Conservation (phyloP, 2,113 vertebrate genomes). For the Paramisgurnus dabryanus region DNA sequence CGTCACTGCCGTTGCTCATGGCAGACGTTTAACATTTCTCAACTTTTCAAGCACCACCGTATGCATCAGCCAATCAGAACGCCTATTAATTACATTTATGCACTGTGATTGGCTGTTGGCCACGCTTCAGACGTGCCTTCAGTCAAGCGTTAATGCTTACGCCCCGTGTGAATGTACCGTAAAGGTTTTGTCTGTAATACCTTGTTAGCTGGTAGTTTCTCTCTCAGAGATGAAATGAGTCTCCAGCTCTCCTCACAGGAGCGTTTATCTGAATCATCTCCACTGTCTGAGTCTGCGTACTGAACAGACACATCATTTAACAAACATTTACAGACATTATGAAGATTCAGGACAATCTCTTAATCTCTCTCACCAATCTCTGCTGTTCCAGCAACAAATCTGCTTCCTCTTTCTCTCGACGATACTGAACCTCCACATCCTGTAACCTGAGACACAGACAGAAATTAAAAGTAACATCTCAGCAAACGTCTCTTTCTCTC, state of each 20-base stretch:
- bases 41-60: too few species aligned
- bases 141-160: too few species aligned
- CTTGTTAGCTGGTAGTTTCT: slow-evolving; percentile 84
- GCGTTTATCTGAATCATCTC: slow-evolving; percentile 87
- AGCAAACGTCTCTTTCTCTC: neutral
- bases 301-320: slow-evolving; percentile 45
- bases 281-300: slow-evolving; percentile 87
- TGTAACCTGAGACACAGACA: slow-evolving; percentile 72
- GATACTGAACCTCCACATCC: slow-evolving; percentile 86
- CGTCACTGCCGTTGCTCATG: too few species aligned
- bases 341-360: neutral
- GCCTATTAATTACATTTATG: too few species aligned
- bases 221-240: slow-evolving; percentile 84
- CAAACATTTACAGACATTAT: slow-evolving; percentile 12
- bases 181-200: slow-evolving; percentile 41
- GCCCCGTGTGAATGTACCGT: too few species aligned
- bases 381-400: slow-evolving; percentile 87
- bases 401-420: slow-evolving; percentile 86
- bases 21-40: too few species aligned
- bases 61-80: too few species aligned
- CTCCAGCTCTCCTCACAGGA: slow-evolving; percentile 91
- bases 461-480: neutral
- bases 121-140: too few species aligned
- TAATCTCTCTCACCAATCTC: slow-evolving; percentile 75
- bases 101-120: too few species aligned